phyloP scores from a whole-genome alignment of 2,888 invertebrate species.

The Perizoma flavofasciatum region DNA sequence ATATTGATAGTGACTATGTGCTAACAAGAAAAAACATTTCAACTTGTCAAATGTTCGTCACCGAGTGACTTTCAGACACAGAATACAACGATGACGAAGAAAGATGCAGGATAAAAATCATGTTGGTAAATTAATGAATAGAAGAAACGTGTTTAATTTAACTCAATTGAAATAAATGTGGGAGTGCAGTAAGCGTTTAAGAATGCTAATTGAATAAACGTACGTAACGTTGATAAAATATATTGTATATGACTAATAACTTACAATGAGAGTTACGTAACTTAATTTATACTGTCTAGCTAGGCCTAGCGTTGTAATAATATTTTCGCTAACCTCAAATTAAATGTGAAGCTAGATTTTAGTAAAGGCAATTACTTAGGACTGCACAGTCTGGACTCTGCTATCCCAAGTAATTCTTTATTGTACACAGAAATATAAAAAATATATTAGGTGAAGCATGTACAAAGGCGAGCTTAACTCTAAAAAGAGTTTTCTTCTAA shows the following conservation, averaged over 20 bases:
- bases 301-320: conserved; percentile 18
- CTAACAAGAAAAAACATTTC: no score
- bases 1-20: no score
- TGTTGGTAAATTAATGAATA: conserved; percentile 17
- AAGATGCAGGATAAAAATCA: conserved; percentile 16
- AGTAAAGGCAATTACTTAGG: no score
- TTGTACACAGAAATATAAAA: no score
- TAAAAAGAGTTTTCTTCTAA: no score
- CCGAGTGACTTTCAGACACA: neutral
- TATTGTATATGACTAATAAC: conserved; percentile 44
- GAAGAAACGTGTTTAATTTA: conserved; percentile 28
- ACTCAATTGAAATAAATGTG: conserved; percentile 37
- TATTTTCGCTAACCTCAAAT: neutral
- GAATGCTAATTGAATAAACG: conserved; percentile 46
- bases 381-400: no score
- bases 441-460: no score
- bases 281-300: conserved; percentile 21
- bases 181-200: conserved; percentile 44
- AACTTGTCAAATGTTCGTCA: no score
- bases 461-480: no score
- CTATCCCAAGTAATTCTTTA: no score
- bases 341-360: neutral
- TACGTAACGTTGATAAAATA: conserved; percentile 42
- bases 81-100: neutral
- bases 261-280: conserved; percentile 35